Evolutionary conservation across 1,140 invertebrate species (phyloP), one percentile per base, ranked within the genome.

Genomic region (Hylaeus anthracinus): DNA sequence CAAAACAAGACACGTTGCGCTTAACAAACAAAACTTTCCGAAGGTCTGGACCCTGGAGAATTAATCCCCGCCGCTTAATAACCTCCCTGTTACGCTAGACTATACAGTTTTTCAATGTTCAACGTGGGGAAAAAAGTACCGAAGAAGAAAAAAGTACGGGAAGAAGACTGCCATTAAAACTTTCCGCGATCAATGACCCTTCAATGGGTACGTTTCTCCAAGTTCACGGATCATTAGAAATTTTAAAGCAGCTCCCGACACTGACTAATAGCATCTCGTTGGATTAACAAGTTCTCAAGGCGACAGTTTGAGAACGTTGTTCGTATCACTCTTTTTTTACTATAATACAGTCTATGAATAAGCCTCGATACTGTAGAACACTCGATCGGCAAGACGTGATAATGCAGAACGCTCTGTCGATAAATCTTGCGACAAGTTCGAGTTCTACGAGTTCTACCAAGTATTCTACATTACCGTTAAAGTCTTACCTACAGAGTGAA

Each of bases 11-110:
- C 43, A 5, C 43, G 5, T 5, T 5, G 43, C 5, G 5, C 3
- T 45, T 45, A 45, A 45, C 43, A 45, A 45, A 45, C 5, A 5
- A 45, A 45, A 45, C 43, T 45, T 45, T 45, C 26, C 26, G 10
- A 61, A 63, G 9, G 37, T 63, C 60, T 63, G 60, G 39, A 63
- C 3, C 60, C 26, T 3, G 14, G 65, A 48, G 63, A 69, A 81
- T 81, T 81, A 81, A 81, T 81, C 74, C 10, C 64, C 75, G 80
- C n/a, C 75, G 69, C 78, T 63, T 60, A 53, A 55, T 55, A 70
- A 60, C 63, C 60, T 67, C 48, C 43, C 60, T 41, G 51, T 82
- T 78, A 65, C 26, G 51, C 37, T 12, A 48, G 61, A 51, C 60
- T 65, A 65, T 67, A 60, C 63, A 45, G 60, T 61, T 61, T 5